Conservation (phyloP, 2,797 vertebrate species). For the Falco rusticolus region DNA sequence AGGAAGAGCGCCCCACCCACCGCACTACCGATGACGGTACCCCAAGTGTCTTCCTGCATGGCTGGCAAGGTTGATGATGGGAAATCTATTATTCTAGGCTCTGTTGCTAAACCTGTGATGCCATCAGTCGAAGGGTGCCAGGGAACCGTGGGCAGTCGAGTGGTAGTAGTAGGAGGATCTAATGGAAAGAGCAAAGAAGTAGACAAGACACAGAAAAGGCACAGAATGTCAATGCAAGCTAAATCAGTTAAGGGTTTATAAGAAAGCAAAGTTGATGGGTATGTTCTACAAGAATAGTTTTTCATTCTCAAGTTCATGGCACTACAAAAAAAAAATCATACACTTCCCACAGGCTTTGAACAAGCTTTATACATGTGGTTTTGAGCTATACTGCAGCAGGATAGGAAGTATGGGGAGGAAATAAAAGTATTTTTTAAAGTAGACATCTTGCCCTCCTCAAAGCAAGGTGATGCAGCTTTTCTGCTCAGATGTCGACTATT, state of each 20-base stretch:
- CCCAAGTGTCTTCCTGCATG: constrained; percentile 86
- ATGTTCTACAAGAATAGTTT: constrained; percentile 77
- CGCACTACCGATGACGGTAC: constrained; percentile 87
- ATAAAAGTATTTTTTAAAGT: neutral
- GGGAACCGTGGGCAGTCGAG: constrained; percentile 85
- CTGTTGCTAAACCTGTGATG: constrained; percentile 81
- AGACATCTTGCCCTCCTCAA: neutral
- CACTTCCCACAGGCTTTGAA: neutral
- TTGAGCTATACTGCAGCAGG: neutral
- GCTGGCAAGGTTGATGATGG: constrained; percentile 88
- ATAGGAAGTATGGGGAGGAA: neutral
- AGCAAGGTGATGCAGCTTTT: neutral
- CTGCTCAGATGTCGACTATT: neutral
- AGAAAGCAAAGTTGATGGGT: constrained; percentile 80
- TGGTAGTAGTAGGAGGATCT: constrained; percentile 95
- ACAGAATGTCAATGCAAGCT: constrained; percentile 95
- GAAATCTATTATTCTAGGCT: constrained; percentile 80
- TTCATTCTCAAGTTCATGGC: constrained; percentile 77
- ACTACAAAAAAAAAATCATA: neutral
- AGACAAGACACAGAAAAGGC: constrained; percentile 91
- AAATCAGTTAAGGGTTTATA: constrained; percentile 82
- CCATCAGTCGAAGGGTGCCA: constrained; percentile 83
- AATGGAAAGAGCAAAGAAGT: constrained; percentile 87
- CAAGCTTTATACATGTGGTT: neutral
- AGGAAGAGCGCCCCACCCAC: constrained; percentile 92